Evolutionary conservation across 1,140 invertebrate genomes (phyloP).

Genomic region (Pteromalus puparum): DNA sequence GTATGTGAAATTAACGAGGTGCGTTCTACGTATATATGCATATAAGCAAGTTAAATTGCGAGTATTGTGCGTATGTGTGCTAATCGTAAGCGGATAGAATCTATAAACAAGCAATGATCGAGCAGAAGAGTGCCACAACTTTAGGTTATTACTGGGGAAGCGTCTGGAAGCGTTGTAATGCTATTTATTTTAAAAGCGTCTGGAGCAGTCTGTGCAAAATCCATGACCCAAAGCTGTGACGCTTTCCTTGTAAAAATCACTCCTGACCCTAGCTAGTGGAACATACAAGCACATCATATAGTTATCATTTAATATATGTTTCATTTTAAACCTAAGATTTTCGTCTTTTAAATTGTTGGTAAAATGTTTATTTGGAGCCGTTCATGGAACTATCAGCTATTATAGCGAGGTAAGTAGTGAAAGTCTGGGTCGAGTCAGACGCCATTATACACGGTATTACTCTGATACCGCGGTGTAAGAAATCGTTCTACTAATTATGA

Average conservation of each 20-base stretch:
- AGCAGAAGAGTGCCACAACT: constrained; percentile 31
- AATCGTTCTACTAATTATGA: too few relatives aligned
- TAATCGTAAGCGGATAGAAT: not conserved
- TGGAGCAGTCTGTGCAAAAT: not conserved
- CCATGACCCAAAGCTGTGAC: constrained; percentile 41
- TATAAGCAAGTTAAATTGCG: not conserved
- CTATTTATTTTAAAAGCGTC: constrained; percentile 7
- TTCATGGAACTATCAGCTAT: too few relatives aligned
- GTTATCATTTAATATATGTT: not conserved
- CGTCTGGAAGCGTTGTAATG: not conserved
- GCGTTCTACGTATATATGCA: not conserved
- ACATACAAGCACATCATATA: constrained; percentile 9
- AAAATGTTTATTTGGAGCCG: too few relatives aligned
- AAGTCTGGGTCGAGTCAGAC: too few relatives aligned
- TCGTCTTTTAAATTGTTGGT: not conserved
- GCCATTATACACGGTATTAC: too few relatives aligned
- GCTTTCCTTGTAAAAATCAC: constrained; percentile 26
- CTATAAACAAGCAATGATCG: too few relatives aligned
- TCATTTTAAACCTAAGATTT: too few relatives aligned
- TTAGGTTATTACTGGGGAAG: constrained; percentile 33
- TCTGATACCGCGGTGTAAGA: too few relatives aligned
- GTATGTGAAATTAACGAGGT: not conserved
- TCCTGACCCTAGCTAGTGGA: constrained; percentile 7
- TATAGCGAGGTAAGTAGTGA: too few relatives aligned
- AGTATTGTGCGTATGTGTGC: not conserved